A percentile compares a stretch with the other conserved stretches of the same genome.
phyloP scores from a whole-genome alignment of 2,888 invertebrate genomes.

The Volucella bombylans region DNA sequence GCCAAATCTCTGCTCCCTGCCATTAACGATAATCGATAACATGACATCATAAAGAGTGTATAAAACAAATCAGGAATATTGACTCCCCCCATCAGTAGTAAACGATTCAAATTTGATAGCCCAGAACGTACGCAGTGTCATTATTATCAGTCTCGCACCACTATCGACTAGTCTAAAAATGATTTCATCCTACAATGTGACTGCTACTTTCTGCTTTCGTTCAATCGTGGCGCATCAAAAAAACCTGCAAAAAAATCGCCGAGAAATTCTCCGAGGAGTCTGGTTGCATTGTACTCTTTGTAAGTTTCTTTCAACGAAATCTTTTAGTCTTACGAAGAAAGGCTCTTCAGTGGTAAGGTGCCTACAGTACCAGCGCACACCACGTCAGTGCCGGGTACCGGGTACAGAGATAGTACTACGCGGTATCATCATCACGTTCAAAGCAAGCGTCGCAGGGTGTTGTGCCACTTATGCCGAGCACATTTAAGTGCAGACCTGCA shows the following conservation, averaged over 20 bases:
- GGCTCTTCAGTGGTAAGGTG: no score
- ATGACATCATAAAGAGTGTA: constrained; percentile 69
- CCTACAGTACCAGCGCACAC: no score
- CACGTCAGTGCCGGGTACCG: no score
- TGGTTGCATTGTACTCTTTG: no score
- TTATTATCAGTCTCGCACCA: constrained; percentile 1
- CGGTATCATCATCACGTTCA: no score
- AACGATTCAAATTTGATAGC: neutral
- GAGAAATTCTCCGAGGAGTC: constrained; percentile 85
- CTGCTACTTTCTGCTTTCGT: constrained; percentile 92
- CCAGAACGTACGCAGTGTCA: constrained; percentile 4
- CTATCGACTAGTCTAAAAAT: constrained; percentile 78
- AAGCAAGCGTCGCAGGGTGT: no score
- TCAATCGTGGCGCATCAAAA: constrained; percentile 90
- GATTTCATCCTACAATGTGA: constrained; percentile 91
- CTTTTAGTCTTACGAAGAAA: no score
- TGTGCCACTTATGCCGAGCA: no score
- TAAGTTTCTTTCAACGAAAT: no score
- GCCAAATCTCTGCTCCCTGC: constrained; percentile 30
- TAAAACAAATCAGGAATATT: constrained; percentile 22
- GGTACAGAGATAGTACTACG: no score
- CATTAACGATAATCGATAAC: constrained; percentile 56
- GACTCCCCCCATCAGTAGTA: neutral
- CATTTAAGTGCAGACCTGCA: no score
- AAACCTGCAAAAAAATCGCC: constrained; percentile 87